Evolutionary conservation across 53 echinoderm and acorn worm genomes (phyloP), one percentile per base, ranked within the genome.

Genomic region (Mesocentrotus franciscanus): DNA sequence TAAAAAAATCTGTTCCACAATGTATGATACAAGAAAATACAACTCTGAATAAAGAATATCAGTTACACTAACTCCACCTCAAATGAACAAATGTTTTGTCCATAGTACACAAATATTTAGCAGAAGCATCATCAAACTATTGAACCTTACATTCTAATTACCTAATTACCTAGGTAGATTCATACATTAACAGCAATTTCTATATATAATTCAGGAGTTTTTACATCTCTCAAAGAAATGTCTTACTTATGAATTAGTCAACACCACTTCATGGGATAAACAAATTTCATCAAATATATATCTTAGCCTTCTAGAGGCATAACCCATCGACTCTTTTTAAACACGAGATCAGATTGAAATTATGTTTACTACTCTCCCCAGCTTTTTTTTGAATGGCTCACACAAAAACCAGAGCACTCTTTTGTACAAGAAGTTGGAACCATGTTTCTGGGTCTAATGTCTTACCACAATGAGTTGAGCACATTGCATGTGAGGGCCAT

Each of bases 401-500:
- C 6, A 49, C 26, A 68, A 68, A 68, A 68, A 8, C 24, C 68
- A 68, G 20, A 5, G 34, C n/a, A 83, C 17, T 49, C 49, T 11
- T 39, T n/a, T 10, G 16, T 42, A 12, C 16, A 83, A n/a, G 76
- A 30, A 76, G 30, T 30, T 14, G 33, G 13, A 26, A n/a, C 71
- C 14, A 76, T 76, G 32, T 32, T 2, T 81, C 30, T 27, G 18
- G 17, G 42, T 87, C 58, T 12, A n/a, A 8, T 57, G 10, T n/a
- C 97, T 96, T 95, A 98, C 98, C 98, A 98, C 96, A 29, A 98
- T 87, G 27, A 98, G 92, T 89, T 98, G 97, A 30, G 87, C 96
- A 96, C 99, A 97, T 30, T 97, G 95, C 78, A 66, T 96, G 57
- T 98, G 98, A 0, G 98, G 97, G 3, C 99, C 99, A 29, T 97